Percentiles rank a stretch among this genome's conserved stretches.
These are phyloP conservation scores for Megaceryle maxima DNA, from an alignment of 2,113 vertebrate genomes.

Conservation along the genomic window DNA sequence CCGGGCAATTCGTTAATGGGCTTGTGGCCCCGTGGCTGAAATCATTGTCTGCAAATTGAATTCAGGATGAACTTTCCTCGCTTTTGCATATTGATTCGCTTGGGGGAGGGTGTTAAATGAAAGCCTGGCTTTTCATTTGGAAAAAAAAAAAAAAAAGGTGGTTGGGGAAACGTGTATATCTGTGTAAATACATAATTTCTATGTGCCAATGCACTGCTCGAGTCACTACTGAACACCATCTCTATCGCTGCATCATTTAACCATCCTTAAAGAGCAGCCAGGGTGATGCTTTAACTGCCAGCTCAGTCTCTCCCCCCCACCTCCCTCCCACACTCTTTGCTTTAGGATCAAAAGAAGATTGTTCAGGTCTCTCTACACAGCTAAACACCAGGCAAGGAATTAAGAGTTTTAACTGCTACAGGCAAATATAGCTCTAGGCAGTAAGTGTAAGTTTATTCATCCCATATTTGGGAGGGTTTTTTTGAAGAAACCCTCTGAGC, in stretches of 20 bases:
- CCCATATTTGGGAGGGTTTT: neutral
- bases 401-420: neutral
- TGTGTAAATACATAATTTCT: neutral
- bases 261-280: neutral
- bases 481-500: neutral
- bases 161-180: accelerated
- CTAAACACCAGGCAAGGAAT: neutral
- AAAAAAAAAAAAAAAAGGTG: neutral
- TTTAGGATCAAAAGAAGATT: neutral
- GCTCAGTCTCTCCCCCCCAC: neutral
- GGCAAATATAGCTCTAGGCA: neutral
- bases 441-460: neutral
- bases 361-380: neutral
- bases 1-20: neutral
- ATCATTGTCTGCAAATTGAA: neutral
- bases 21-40: neutral
- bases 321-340: neutral
- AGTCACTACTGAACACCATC: neutral
- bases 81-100: neutral
- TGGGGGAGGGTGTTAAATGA: neutral
- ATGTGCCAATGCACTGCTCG: neutral
- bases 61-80: neutral
- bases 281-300: neutral
- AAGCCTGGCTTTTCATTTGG: neutral
- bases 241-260: neutral